A percentile compares a stretch with the other conserved stretches of the same genome.
Evolutionary conservation across 1,140 invertebrate genomes (phyloP).

Genomic region (Brachionus calyciflorus): DNA sequence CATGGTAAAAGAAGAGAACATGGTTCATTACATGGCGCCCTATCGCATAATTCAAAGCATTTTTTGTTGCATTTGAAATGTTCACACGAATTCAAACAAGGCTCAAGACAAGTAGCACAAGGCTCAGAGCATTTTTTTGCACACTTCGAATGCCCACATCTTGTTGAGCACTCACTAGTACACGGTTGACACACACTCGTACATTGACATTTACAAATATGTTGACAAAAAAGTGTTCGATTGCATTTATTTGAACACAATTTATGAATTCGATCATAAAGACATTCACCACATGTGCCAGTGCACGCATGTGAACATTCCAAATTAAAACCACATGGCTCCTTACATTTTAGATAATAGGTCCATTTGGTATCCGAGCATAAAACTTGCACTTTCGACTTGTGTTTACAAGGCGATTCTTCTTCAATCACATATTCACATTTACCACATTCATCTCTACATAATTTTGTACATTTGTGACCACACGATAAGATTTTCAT

Average conservation of each 20-base stretch:
- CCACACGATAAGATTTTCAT: conserved; percentile 47
- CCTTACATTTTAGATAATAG: conserved; percentile 41
- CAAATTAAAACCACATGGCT: conserved; percentile 55
- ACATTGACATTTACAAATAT: conserved; percentile 10
- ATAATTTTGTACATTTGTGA: conserved; percentile 48
- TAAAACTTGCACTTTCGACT: neutral
- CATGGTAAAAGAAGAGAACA: conserved; percentile 60
- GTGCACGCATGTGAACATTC: conserved; percentile 66
- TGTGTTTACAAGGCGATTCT: neutral
- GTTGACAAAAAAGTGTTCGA: neutral
- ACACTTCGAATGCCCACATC: conserved; percentile 65
- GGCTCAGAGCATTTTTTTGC: conserved; percentile 64
- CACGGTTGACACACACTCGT: conserved; percentile 66
- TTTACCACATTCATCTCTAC: conserved; percentile 15
- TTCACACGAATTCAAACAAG: conserved; percentile 59
- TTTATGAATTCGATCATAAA: conserved; percentile 66
- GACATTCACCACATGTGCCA: conserved; percentile 66
- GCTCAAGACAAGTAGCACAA: conserved; percentile 66
- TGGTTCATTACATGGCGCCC: conserved; percentile 60
- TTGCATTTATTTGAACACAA: conserved; percentile 52
- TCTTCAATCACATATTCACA: neutral
- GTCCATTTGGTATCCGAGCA: conserved; percentile 46
- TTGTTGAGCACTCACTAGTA: conserved; percentile 63
- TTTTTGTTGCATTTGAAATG: conserved; percentile 64
- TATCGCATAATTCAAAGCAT: conserved; percentile 66